These are phyloP conservation scores for Anableps anableps DNA, from an alignment of 2,797 vertebrate species.

Conservation along the genomic window DNA sequence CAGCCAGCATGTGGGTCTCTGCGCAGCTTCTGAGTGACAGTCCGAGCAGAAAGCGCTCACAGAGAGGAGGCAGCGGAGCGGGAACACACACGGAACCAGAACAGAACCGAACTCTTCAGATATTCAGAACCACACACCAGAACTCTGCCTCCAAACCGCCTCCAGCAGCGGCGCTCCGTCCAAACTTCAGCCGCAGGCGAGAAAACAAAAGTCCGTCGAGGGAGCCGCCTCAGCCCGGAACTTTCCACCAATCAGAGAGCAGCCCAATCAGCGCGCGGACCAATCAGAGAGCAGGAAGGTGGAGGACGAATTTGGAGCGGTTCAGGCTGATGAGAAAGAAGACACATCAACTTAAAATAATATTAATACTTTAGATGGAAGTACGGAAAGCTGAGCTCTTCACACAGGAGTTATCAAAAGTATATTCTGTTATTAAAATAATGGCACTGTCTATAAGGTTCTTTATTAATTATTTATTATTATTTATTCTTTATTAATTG, in stretches of 20 bases:
- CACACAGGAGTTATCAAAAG: neutral
- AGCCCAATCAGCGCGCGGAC: constrained; percentile 64
- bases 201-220: constrained; percentile 52
- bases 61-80: neutral
- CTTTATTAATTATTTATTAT: no score
- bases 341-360: neutral
- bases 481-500: no score
- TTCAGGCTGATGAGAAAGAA: neutral
- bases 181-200: constrained; percentile 64
- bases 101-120: neutral
- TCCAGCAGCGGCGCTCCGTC: constrained; percentile 51
- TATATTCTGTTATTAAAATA: neutral
- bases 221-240: constrained; percentile 34
- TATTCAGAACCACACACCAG: neutral
- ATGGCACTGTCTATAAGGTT: neutral
- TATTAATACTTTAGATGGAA: neutral
- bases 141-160: constrained; percentile 36
- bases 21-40: constrained; percentile 72
- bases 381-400: no score
- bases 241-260: constrained; percentile 69
- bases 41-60: constrained; percentile 26
- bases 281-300: constrained; percentile 52
- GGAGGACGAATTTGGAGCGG: constrained; percentile 67
- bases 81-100: neutral
- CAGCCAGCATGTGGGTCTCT: constrained; percentile 62